Conservation (phyloP, 2,113 vertebrate genomes). For the Marcusenius ussheri region DNA sequence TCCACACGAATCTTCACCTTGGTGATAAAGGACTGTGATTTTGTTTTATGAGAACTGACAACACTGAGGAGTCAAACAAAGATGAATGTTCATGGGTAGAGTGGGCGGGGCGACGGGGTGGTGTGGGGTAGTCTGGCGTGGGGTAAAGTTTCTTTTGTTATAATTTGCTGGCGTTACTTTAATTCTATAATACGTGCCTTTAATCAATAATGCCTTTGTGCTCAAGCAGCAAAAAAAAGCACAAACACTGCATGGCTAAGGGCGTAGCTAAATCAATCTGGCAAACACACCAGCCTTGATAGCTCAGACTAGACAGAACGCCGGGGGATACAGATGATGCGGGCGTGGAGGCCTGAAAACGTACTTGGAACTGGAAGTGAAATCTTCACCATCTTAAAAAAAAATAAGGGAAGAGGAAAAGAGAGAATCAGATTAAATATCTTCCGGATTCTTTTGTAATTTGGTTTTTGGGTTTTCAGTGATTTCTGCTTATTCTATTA, state of each 20-base stretch:
- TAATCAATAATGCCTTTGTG: background rate
- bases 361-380: background rate
- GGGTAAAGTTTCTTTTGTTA: background rate
- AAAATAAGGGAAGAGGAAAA: background rate
- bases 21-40: background rate
- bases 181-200: background rate
- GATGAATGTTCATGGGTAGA: background rate
- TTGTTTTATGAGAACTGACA: background rate
- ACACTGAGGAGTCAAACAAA: background rate
- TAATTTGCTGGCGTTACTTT: background rate
- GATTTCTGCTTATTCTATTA: background rate
- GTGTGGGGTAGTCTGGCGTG: background rate
- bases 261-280: background rate
- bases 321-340: background rate
- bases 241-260: background rate
- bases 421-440: background rate
- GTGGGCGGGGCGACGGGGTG: background rate
- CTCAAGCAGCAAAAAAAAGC: background rate
- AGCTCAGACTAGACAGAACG: background rate
- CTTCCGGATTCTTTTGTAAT: background rate
- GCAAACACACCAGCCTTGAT: background rate
- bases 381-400: background rate
- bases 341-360: background rate
- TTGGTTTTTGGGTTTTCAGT: background rate
- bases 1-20: background rate